Percentiles rank a stretch among this genome's conserved stretches.
phyloP scores from a whole-genome alignment of 2,113 vertebrate species.

The Gasterosteus nipponicus region DNA sequence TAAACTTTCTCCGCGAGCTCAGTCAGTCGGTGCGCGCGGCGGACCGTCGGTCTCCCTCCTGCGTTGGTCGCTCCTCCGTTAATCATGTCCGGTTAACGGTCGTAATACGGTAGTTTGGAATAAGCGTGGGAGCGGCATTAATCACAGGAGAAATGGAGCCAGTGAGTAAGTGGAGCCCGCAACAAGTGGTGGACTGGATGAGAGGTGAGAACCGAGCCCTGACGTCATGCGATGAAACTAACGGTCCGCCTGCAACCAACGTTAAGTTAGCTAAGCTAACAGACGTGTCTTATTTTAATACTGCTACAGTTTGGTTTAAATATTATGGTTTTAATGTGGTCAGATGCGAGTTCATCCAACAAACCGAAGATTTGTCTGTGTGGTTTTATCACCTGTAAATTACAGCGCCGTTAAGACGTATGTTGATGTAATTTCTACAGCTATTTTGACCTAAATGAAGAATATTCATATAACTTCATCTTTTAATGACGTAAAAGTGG shows the following conservation, averaged over 20 bases:
- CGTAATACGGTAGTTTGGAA: neutral
- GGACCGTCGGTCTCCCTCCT: fast-evolving
- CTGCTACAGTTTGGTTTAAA: no score
- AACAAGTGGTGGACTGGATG: slow-evolving; percentile 80
- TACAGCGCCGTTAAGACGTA: no score
- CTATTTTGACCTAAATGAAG: neutral
- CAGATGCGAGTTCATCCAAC: no score
- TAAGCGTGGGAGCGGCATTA: neutral
- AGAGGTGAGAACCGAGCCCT: slow-evolving; percentile 62
- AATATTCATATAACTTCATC: neutral
- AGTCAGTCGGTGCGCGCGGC: slow-evolving; percentile 2
- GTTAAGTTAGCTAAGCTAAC: no score
- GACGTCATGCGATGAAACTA: neutral
- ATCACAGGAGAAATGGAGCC: slow-evolving; percentile 70
- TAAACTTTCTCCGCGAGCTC: slow-evolving; percentile 9
- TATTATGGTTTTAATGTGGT: no score
- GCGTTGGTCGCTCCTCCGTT: neutral
- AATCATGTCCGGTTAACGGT: neutral
- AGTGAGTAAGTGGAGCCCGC: slow-evolving; percentile 74
- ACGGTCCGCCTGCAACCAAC: neutral
- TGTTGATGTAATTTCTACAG: no score
- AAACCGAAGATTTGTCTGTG: no score
- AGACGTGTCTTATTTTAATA: no score
- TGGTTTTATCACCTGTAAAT: no score
- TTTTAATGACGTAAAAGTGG: neutral